A percentile compares a stretch with the other conserved stretches of the same genome.
Evolutionary conservation across 2,888 invertebrate species (phyloP).

Genomic region (Globia sparganii): DNA sequence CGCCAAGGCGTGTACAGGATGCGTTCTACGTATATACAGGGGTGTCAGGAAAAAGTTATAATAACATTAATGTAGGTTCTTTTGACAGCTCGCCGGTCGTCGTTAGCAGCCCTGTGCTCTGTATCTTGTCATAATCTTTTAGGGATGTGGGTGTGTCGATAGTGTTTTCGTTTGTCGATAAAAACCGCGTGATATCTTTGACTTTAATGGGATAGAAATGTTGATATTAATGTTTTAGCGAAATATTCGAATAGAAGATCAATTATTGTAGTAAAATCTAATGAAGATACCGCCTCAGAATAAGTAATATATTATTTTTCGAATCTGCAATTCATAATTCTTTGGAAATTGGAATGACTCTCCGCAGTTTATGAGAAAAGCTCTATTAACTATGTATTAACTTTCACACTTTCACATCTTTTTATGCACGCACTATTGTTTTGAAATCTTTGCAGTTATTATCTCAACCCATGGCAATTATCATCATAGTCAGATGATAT

Average conservation of each 20-base stretch:
- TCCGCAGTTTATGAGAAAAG: background rate
- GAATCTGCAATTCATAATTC: background rate
- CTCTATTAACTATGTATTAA: background rate
- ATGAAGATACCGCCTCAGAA: background rate
- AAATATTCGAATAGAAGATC: background rate
- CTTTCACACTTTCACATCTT: background rate
- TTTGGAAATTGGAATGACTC: background rate
- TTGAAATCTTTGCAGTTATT: background rate
- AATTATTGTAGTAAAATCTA: background rate
- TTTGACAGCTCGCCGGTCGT: slow-evolving; percentile 88
- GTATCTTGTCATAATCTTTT: slow-evolving; percentile 90
- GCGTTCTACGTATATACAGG: slow-evolving; percentile 71
- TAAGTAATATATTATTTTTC: background rate
- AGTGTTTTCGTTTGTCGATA: slow-evolving; percentile 62
- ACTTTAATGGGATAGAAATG: background rate
- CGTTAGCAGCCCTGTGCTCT: slow-evolving; percentile 89
- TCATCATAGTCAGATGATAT: background rate
- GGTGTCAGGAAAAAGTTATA: slow-evolving; percentile 89
- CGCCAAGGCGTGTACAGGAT: slow-evolving; percentile 59
- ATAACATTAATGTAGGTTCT: slow-evolving; percentile 90
- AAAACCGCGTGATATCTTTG: background rate
- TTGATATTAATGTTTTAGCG: background rate
- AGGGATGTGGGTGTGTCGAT: slow-evolving; percentile 75
- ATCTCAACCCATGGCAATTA: background rate
- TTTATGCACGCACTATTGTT: background rate